phyloP scores from a whole-genome alignment of 2,113 vertebrate genomes.

The Bos taurus region ARS-UCD2.0 NC_037331.1:64603001-64603500 shows the following conservation, averaged over 20 bases:
- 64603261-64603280: neutral
- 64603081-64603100: neutral
- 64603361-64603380: neutral
- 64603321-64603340: neutral
- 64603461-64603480: neutral
- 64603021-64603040: neutral
- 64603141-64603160: neutral
- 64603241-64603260: conserved; percentile 1
- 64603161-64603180: neutral
- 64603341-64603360: neutral
- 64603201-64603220: conserved; percentile 31
- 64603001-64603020: neutral
- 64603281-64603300: neutral
- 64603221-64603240: conserved; percentile 23
- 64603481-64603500: neutral
- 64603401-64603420: neutral
- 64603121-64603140: conserved; percentile 35
- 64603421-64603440: neutral
- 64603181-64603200: conserved; percentile 49
- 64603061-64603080: neutral
- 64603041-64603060: neutral
- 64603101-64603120: neutral
- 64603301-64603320: neutral
- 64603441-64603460: neutral
- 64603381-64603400: neutral